Evolutionary conservation across 2,888 invertebrate species (phyloP), one percentile per base, ranked within the genome.

Genomic region (Notodonta dromedarius): DNA sequence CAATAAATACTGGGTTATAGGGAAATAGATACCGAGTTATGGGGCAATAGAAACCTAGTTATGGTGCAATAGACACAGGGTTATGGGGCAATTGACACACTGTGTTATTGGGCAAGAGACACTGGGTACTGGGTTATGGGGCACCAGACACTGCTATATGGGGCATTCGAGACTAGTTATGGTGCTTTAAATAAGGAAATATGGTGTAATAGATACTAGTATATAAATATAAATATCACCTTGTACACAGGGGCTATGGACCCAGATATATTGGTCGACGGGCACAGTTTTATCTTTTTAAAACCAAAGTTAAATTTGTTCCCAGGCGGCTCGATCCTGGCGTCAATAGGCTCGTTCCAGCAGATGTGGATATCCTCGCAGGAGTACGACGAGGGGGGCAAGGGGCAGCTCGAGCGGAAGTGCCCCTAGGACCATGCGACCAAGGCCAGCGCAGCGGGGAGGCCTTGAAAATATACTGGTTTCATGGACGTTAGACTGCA

Each of bases 331-430:
- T 99, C 99, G 0, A 99, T 99, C 79, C 93, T 99, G 56, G 99
- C 99, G 0, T 99, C 99, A 0, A 97, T 99, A 81, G 99, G 99
- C 8, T 98, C 99, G 24, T 99, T 99, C 94, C 99, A 99, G 84
- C 99, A 99, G 91, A 99, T 99, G 98, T 99, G 99, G 99, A 98
- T 99, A 76, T 99, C 99, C 0, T 98, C 98, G 77, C 99, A 99
- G 87, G 99, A 99, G 88, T 99, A 99, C 87, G 99, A 99, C 81
- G 99, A 99, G 85, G 97, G 97, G 0, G 99, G 99, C 35, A 99
- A 99, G 84, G 96, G 97, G 50, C 99, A 99, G 91, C 97, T 99
- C 53, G 99, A 99, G 82, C 95, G 99, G 82, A 99, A 99, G 89
- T 98, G 97, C 78, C 97, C 97, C 61, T 97, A 95, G 61, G 40